Evolutionary conservation across 1,140 invertebrate genomes (phyloP).

Genomic region (Drosophila littoralis): DNA sequence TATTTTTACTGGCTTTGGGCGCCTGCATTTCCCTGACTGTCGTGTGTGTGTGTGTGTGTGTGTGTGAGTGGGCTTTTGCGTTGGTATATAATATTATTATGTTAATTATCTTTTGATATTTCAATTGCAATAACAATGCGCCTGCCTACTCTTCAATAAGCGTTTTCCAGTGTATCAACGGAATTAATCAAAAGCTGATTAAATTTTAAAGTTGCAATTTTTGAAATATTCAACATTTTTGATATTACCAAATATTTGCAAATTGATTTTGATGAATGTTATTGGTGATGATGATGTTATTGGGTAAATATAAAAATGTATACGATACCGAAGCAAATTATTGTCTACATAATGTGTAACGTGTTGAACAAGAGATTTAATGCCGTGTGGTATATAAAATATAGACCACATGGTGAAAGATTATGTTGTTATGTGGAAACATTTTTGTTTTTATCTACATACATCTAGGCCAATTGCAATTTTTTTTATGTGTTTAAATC

Average conservation of each 20-base stretch:
- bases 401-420: too few species aligned
- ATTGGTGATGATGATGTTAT: too few species aligned
- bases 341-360: too few species aligned
- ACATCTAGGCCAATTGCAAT: too few species aligned
- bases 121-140: slow-evolving; percentile 60
- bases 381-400: too few species aligned
- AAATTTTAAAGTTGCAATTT: slow-evolving; percentile 1
- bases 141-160: slow-evolving; percentile 12
- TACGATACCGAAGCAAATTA: too few species aligned
- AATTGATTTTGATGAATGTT: background rate
- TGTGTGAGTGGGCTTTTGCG: slow-evolving; percentile 11
- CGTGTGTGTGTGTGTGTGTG: slow-evolving; percentile 22
- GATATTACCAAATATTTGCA: background rate
- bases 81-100: slow-evolving; percentile 63
- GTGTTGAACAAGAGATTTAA: too few species aligned
- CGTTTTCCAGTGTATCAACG: background rate
- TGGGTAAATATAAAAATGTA: too few species aligned
- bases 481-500: too few species aligned
- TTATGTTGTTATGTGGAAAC: too few species aligned
- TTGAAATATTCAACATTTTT: background rate
- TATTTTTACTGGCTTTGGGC: slow-evolving; percentile 50
- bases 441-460: too few species aligned
- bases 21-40: slow-evolving; percentile 11
- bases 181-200: slow-evolving; percentile 18
- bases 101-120: slow-evolving; percentile 74